These are phyloP conservation scores for Rhynchonycteris naso DNA, from an alignment of 2,797 vertebrate species.

Conservation along the genomic window DNA sequence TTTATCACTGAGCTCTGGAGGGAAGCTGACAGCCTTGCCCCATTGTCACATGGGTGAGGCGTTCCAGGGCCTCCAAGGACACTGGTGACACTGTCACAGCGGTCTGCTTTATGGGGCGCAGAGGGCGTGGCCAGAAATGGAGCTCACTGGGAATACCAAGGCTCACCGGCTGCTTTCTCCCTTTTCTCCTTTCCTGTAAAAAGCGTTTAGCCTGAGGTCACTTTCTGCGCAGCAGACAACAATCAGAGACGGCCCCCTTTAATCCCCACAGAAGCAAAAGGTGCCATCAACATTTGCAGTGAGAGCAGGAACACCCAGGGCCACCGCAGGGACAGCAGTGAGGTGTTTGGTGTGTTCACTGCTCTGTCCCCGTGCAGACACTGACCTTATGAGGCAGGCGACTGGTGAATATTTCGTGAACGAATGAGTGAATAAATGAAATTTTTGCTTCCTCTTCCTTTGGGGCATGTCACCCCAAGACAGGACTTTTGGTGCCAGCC, in stretches of 20 bases:
- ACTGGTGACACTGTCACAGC: accelerated
- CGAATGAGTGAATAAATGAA: too few relatives aligned
- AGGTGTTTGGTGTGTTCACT: neutral
- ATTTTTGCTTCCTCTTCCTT: neutral
- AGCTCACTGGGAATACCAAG: neutral
- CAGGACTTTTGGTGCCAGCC: too few relatives aligned
- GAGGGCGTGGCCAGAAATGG: accelerated
- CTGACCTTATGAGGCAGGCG: accelerated
- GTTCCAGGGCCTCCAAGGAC: neutral
- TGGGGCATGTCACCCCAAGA: too few relatives aligned
- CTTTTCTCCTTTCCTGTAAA: neutral
- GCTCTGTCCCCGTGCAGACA: accelerated
- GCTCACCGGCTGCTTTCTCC: accelerated
- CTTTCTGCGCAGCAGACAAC: neutral
- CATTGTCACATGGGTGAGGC: accelerated
- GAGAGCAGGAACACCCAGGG: accelerated
- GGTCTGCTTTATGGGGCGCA: neutral
- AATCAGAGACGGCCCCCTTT: neutral
- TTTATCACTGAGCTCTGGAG: accelerated
- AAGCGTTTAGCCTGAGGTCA: neutral
- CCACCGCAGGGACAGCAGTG: too few relatives aligned
- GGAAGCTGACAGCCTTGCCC: accelerated
- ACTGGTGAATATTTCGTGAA: too few relatives aligned
- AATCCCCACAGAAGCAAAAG: neutral
- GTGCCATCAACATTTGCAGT: too few relatives aligned